phyloP scores from a whole-genome alignment of 2,888 invertebrate species.

The Agrotis exclamationis region DNA sequence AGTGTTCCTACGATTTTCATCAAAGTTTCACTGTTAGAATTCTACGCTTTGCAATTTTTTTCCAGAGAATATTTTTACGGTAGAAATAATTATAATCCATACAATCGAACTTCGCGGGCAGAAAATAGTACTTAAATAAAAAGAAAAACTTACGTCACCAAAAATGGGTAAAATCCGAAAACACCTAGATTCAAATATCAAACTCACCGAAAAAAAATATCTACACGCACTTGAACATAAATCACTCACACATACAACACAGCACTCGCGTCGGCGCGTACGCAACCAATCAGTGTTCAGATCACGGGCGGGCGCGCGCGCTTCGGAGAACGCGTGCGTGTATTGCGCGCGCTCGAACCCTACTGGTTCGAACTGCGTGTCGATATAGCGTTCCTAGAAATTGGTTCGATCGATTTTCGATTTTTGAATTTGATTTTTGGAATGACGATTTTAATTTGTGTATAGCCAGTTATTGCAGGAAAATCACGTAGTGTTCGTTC shows the following conservation, averaged over 20 bases:
- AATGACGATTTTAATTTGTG: neutral
- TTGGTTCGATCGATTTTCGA: slow-evolving; percentile 47
- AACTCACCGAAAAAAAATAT: slow-evolving; percentile 65
- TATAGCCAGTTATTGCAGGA: neutral
- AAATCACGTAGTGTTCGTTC: neutral
- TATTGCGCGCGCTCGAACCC: slow-evolving; percentile 72
- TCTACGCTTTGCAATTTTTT: neutral
- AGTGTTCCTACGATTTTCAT: neutral
- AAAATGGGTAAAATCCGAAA: slow-evolving; percentile 41
- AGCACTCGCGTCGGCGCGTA: slow-evolving; percentile 65
- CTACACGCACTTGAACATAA: slow-evolving; percentile 62
- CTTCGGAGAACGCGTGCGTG: slow-evolving; percentile 85
- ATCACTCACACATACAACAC: slow-evolving; percentile 65
- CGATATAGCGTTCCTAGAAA: slow-evolving; percentile 63
- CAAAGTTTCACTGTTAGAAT: neutral
- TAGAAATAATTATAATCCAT: neutral
- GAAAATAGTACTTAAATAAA: neutral
- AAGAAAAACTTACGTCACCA: slow-evolving; percentile 48
- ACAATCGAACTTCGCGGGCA: neutral
- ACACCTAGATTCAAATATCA: slow-evolving; percentile 48
- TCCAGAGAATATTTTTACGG: neutral
- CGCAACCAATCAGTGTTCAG: slow-evolving; percentile 77
- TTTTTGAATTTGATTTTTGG: slow-evolving; percentile 44
- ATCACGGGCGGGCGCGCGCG: slow-evolving; percentile 79
- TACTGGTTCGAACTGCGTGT: slow-evolving; percentile 68